Conservation (phyloP, 2,113 vertebrate genomes). For the Scytalopus superciliaris region DNA sequence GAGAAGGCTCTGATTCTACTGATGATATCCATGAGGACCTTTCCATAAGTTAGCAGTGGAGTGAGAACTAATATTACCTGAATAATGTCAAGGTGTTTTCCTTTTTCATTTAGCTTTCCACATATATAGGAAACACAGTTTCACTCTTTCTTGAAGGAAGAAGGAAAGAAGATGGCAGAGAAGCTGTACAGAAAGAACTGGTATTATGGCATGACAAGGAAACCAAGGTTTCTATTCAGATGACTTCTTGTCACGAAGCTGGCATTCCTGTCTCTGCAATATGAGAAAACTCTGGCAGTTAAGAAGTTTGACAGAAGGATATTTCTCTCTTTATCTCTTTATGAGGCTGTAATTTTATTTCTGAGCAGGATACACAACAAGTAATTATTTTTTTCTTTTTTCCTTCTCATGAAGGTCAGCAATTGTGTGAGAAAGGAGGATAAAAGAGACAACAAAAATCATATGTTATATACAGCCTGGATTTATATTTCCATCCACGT, state of each 20-base stretch:
- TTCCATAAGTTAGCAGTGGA: neutral
- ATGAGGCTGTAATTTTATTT: neutral
- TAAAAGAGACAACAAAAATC: neutral
- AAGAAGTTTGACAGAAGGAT: neutral
- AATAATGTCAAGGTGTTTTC: neutral
- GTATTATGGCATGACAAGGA: neutral
- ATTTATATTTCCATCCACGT: neutral
- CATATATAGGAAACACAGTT: neutral
- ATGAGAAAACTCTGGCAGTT: neutral
- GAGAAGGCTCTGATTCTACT: neutral
- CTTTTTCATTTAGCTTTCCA: neutral
- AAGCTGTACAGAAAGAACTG: neutral
- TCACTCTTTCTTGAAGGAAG: neutral
- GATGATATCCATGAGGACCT: neutral
- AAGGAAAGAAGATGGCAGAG: neutral
- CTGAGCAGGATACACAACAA: neutral
- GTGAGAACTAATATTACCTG: neutral
- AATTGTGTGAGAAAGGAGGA: neutral
- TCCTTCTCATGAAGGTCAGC: neutral
- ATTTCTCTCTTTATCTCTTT: neutral
- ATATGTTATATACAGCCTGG: neutral
- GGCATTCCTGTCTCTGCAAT: neutral
- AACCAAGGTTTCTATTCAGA: neutral
- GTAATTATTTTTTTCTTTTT: neutral
- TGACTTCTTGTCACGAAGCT: neutral